A percentile compares a stretch with the other conserved stretches of the same genome.
phyloP scores from a whole-genome alignment of 1,140 invertebrate genomes.

The Drosophila varians region DNA sequence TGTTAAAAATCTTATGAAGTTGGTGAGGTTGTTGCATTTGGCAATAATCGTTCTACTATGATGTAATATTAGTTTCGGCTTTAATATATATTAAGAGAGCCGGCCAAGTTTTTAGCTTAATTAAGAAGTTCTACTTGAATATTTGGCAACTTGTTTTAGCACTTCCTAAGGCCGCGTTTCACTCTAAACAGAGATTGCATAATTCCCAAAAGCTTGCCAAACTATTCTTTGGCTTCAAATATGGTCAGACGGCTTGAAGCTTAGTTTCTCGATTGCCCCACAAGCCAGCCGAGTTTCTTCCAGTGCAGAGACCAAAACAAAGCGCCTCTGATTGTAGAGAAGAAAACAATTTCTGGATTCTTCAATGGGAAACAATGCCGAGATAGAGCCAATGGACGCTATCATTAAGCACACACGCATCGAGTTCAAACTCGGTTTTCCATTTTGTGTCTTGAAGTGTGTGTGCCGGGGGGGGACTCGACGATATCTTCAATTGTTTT shows the following conservation, averaged over 20 bases:
- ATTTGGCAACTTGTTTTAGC: conserved; percentile 38
- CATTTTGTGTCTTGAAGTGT: conserved; percentile 6
- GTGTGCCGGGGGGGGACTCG: conserved; percentile 1
- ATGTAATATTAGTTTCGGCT: conserved; percentile 19
- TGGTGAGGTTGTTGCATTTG: conserved; percentile 15
- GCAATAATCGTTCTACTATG: conserved; percentile 2
- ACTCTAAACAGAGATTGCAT: conserved; percentile 29
- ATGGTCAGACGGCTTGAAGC: conserved; percentile 14
- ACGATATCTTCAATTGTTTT: conserved; percentile 36
- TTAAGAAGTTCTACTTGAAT: conserved; percentile 32
- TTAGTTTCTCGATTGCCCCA: conserved; percentile 14
- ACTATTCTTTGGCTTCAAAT: conserved; percentile 20
- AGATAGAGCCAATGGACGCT: conserved; percentile 65
- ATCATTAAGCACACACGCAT: conserved; percentile 47
- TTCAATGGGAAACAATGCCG: conserved; percentile 8
- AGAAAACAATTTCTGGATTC: conserved; percentile 2
- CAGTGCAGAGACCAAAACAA: conserved; percentile 35
- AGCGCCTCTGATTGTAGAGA: background rate
- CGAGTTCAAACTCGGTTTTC: conserved; percentile 3
- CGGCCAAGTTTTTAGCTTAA: conserved; percentile 26
- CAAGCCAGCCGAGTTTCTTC: conserved; percentile 4
- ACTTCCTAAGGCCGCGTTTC: conserved; percentile 38
- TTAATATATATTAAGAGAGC: too few relatives aligned
- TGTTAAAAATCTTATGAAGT: too few relatives aligned
- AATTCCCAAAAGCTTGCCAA: conserved; percentile 29